Evolutionary conservation across 2,113 vertebrate genomes (phyloP), one percentile per base, ranked within the genome.

Genomic region (Gymnogyps californianus): DNA sequence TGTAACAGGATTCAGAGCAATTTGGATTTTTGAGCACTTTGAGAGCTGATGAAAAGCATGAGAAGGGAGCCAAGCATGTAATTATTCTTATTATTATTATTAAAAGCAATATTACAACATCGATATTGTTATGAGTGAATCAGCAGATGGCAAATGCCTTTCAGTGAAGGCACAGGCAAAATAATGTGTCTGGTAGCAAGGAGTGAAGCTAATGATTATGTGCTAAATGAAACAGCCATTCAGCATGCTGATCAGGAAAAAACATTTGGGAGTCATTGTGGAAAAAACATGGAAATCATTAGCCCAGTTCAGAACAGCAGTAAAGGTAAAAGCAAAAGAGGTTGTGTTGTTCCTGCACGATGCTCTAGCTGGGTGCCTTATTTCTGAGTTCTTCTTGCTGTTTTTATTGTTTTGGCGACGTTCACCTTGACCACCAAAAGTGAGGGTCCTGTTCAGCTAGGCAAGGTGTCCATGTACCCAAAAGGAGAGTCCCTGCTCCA

Each of bases 251-350:
- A 51, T 94, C 91, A 88, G 96, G 93, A 95, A 98, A 96, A 97
- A 98, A 89, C 96, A 95, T 97, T 96, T 97, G 87, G 64, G 92
- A 95, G 70, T 94, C 93, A 75, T 87, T 87, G 85, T 94, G 96
- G 94, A 91, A 96, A 91, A 96, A 97, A 72, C 90, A 95, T 96
- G 96, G 97, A 97, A 97, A 93, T 64, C 80, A 96, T 97, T 97
- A 97, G 17, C 44, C 70, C 0, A 0, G 59, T 64, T 82, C 54
- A 90, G 85, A 92, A 66, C 3, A 83, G 57, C 70, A 72, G 54
- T 34, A 91, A 80, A 92, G 61, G 84, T 74, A 93, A 92, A 96
- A 83, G 52, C 28, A 25, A 82, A 47, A 54, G 58, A 62, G 42
- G 3, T 38, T 46, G 28, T 16, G 58, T 5, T 71, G 34, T 2